Base-by-base conservation (phyloP, 2,113 vertebrate species). In the Larimichthys polyactis region DNA sequence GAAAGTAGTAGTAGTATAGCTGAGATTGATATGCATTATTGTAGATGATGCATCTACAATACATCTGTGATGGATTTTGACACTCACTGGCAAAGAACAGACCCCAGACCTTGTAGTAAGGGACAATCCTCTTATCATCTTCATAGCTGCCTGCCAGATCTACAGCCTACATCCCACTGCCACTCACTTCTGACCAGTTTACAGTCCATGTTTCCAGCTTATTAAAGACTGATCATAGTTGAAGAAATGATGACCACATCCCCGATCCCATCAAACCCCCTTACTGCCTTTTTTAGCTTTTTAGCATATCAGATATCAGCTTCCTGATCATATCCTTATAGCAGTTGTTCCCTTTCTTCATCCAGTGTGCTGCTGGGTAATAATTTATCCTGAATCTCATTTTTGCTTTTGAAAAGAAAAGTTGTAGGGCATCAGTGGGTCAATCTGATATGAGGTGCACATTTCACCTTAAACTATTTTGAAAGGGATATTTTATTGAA, bases 261-360 rank as follows among this genome's bases (percentile, higher is more conserved):
- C 17, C 32, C 48, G 59, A 32, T 17, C 68, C 20, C 3, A 27
- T 29, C 46, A 85, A 60, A 80, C 65, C 15, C 51, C 67, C 58
- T 32, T 10, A 3, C 32, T 64, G 40, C 51, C 48, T 19, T 79
- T 19, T 79, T 78, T 71, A 68, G 32, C 5, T 78, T 78, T 79
- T 78, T 78, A 68, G 49, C 81, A 84, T 75, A 84, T 75, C 54
- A 81, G 71, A 75, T 63, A 83, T 49, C 69, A 64, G 51, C 71
- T 68, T 66, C 65, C 32, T 79, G 55, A 81, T 86, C 32, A 15
- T 81, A 81, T 86, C 80, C 66, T 17, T 16, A 32, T 2, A 63
- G 20, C 19, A 36, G n/a, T 4, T 19, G 24, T 43, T 51, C 32
- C 66, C 64, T 70, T 12, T 17, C 20, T 12, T 71, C 40, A 32